A percentile compares a stretch with the other conserved stretches of the same genome.
Conservation (phyloP, 2,113 vertebrate genomes). For the Parus major region DNA sequence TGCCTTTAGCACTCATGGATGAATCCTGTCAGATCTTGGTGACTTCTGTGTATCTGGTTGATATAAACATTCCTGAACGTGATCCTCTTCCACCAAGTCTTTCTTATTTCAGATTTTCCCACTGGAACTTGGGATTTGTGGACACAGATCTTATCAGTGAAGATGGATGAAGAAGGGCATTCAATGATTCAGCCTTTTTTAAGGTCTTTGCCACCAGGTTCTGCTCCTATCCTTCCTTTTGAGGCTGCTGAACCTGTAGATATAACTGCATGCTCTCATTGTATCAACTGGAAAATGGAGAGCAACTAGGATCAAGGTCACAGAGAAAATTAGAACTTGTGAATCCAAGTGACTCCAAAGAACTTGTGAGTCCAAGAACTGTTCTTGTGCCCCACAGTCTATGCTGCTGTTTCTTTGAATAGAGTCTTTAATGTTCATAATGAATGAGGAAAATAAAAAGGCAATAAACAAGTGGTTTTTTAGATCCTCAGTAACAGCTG, state of each 20-base stretch:
- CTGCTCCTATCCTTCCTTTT: background rate
- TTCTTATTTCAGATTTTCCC: background rate
- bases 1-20: background rate
- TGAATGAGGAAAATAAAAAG: background rate
- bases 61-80: background rate
- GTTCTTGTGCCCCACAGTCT: background rate
- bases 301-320: background rate
- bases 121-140: background rate
- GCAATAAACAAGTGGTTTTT: background rate
- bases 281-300: background rate
- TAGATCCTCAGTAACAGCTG: background rate
- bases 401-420: background rate
- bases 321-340: background rate
- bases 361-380: background rate
- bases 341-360: no score
- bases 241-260: background rate
- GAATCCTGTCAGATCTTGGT: background rate
- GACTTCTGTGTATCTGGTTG: background rate
- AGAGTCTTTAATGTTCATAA: background rate
- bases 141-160: background rate
- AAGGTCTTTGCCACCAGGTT: background rate
- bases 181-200: background rate
- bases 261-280: background rate
- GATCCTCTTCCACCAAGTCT: background rate
- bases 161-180: background rate